These are phyloP conservation scores for Aphis craccivora DNA, from an alignment of 1,140 invertebrate genomes.

Conservation along the genomic window DNA sequence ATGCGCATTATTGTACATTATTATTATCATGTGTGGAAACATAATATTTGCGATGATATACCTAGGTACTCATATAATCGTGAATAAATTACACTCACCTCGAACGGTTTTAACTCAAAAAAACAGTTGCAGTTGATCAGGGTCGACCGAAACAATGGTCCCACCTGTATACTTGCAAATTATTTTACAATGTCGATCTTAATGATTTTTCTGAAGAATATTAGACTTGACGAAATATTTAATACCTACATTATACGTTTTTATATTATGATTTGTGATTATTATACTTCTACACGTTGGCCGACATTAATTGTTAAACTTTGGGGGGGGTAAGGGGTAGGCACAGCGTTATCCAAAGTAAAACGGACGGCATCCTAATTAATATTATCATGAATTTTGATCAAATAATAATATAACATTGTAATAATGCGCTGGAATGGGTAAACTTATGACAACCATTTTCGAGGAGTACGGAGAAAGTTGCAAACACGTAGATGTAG, in stretches of 20 bases:
- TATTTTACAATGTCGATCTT: not conserved
- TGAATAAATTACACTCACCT: not conserved
- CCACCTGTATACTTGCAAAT: not conserved
- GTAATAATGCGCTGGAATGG: not conserved
- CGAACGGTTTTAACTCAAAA: not conserved
- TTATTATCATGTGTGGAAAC: not conserved
- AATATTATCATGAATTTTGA: not conserved
- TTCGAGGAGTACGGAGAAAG: not conserved
- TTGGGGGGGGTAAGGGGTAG: too few species aligned
- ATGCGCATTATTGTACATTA: not conserved
- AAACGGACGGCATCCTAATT: not conserved
- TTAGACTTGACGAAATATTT: not conserved
- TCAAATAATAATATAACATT: not conserved
- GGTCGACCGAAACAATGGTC: not conserved
- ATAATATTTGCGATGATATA: not conserved
- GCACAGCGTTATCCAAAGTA: not conserved
- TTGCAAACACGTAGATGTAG: not conserved
- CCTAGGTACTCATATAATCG: not conserved
- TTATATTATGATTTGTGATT: not conserved
- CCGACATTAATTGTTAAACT: too few species aligned
- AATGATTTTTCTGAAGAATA: not conserved
- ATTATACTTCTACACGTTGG: too few species aligned
- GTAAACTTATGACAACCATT: not conserved
- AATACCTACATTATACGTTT: not conserved
- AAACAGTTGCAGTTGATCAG: not conserved